A percentile compares a stretch with the other conserved stretches of the same genome.
phyloP scores from a whole-genome alignment of 23 tunicate species.

The Clavelina lepadiformis region DNA sequence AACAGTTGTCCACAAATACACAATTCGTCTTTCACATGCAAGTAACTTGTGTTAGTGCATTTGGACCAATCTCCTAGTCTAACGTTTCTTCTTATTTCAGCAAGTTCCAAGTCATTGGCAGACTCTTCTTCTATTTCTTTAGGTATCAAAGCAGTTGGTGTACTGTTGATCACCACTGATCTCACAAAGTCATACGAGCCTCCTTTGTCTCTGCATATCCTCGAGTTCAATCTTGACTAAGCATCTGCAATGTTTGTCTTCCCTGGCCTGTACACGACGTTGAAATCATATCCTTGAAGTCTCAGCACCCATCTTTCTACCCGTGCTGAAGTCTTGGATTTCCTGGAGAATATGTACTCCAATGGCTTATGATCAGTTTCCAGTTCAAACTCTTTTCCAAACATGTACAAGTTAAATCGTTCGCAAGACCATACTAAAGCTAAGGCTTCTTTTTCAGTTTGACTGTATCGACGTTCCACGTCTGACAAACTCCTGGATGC shows the following conservation, averaged over 20 bases:
- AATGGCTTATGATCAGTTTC: conserved; percentile 17
- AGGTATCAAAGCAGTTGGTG: conserved; percentile 7
- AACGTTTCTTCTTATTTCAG: background rate
- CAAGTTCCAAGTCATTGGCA: background rate
- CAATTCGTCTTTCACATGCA: conserved; percentile 25
- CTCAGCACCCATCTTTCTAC: conserved; percentile 22
- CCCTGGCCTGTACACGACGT: conserved; percentile 11
- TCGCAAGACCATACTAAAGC: conserved; percentile 30
- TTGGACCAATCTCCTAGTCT: conserved; percentile 22
- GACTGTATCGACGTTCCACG: conserved; percentile 5
- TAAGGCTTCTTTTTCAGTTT: conserved; percentile 20
- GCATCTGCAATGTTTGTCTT: conserved; percentile 16
- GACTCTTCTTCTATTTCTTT: conserved; percentile 5
- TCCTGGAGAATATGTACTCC: conserved; percentile 7
- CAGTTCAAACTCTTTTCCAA: conserved; percentile 25
- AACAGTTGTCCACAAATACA: conserved; percentile 17
- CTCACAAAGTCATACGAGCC: background rate
- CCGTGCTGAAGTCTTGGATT: conserved; percentile 31
- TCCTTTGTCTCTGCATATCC: background rate
- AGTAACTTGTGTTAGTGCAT: background rate
- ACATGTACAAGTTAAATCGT: conserved; percentile 12
- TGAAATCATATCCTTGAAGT: conserved; percentile 9
- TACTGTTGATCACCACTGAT: background rate
- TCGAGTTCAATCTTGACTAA: conserved; percentile 5
- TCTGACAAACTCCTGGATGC: conserved; percentile 11